Percentiles rank a stretch among this genome's conserved stretches.
Conservation (phyloP, 2,888 invertebrate genomes). For the Liodrosophila aerea region DNA sequence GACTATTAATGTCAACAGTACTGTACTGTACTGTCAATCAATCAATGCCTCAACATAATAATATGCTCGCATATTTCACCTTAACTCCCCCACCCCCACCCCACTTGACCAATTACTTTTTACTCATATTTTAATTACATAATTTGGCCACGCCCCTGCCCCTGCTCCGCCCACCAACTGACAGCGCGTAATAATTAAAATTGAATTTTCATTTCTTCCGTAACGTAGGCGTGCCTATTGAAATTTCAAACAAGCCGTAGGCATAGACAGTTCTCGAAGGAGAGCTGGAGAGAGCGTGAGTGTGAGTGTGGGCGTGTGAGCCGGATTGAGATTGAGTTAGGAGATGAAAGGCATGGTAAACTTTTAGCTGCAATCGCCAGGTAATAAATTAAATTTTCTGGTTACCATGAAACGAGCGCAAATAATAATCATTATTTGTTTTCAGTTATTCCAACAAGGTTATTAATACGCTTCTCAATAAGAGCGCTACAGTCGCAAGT, state of each 20-base stretch:
- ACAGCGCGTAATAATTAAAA: slow-evolving; percentile 57
- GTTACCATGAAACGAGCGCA: too few relatives aligned
- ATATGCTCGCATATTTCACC: too few relatives aligned
- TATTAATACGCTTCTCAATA: too few relatives aligned
- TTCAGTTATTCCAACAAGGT: too few relatives aligned
- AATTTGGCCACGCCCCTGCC: not conserved
- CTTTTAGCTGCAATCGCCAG: not conserved
- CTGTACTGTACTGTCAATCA: too few relatives aligned
- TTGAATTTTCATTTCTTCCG: slow-evolving; percentile 55
- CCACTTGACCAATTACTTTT: not conserved
- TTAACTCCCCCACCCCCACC: too few relatives aligned
- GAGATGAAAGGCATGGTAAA: not conserved
- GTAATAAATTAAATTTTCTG: slow-evolving; percentile 3
- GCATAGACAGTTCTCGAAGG: slow-evolving; percentile 9
- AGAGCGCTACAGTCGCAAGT: too few relatives aligned
- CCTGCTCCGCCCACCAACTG: not conserved
- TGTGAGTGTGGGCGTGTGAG: too few relatives aligned
- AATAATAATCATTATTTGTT: too few relatives aligned
- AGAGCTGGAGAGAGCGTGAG: too few relatives aligned
- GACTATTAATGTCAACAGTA: too few relatives aligned
- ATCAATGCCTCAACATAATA: too few relatives aligned
- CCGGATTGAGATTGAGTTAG: not conserved
- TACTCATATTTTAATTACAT: slow-evolving; percentile 3
- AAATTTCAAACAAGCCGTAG: slow-evolving; percentile 24
- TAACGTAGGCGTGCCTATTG: slow-evolving; percentile 30